Evolutionary conservation across 2,797 vertebrate genomes (phyloP).

Genomic region (Enteromius thamalakanensis): DNA sequence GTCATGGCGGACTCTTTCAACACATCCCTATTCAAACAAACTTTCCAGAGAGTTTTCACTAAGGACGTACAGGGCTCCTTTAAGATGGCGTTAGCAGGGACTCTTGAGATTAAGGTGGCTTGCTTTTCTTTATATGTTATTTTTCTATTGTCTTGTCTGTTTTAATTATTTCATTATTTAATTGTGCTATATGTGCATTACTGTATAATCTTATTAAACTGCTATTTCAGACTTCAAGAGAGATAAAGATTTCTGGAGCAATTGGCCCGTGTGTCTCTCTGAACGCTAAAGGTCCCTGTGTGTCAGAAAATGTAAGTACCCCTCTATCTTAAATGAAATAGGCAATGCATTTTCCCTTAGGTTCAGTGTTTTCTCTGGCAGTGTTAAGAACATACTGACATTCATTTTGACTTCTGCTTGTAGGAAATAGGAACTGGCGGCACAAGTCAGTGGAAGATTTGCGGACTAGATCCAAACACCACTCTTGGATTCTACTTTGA

Average conservation of each 20-base stretch:
- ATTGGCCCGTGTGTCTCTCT: conserved; percentile 96
- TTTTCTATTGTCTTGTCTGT: background rate
- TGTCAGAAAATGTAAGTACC: conserved; percentile 92
- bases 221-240: conserved; percentile 88
- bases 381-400: background rate
- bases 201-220: background rate
- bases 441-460: conserved; percentile 97
- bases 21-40: conserved; percentile 96
- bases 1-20: conserved; percentile 99
- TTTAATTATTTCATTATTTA: background rate
- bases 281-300: conserved; percentile 93
- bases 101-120: conserved; percentile 94
- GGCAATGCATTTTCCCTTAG: background rate
- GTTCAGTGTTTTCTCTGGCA: background rate
- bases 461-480: conserved; percentile 89
- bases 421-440: conserved; percentile 97
- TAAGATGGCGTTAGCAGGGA: conserved; percentile 96
- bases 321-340: background rate
- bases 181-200: background rate
- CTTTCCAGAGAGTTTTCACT: conserved; percentile 95
- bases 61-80: conserved; percentile 93
- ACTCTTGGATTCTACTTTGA: conserved; percentile 95
- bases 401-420: conserved; percentile 41
- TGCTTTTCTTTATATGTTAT: background rate
- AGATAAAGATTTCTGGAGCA: conserved; percentile 94